These are phyloP conservation scores for Orchestes rusci DNA, from an alignment of 2,888 invertebrate species.

Conservation along the genomic window DNA sequence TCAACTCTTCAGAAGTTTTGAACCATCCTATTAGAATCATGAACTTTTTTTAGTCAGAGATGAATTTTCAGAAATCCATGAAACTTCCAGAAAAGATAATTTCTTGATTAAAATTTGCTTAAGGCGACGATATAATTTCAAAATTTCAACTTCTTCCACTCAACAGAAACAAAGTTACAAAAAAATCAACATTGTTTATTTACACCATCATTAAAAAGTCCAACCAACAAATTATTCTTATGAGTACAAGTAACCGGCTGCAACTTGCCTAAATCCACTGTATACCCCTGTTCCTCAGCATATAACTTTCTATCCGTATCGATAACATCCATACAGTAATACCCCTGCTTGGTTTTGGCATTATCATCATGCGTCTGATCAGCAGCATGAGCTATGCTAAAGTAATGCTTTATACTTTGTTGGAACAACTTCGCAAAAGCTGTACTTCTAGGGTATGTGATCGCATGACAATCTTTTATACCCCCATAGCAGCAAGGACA, in stretches of 20 bases:
- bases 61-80: too few relatives aligned
- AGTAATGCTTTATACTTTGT: conserved; percentile 45
- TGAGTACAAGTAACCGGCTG: conserved; percentile 80
- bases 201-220: conserved; percentile 38
- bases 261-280: conserved; percentile 67
- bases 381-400: conserved; percentile 80
- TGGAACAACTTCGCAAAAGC: conserved; percentile 43
- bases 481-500: conserved; percentile 95
- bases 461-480: conserved; percentile 70
- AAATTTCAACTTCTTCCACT: not conserved
- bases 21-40: too few relatives aligned
- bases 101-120: too few relatives aligned
- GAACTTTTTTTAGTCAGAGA: too few relatives aligned
- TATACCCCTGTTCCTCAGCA: conserved; percentile 70
- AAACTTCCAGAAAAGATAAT: too few relatives aligned
- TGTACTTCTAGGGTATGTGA: conserved; percentile 77
- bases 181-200: not conserved
- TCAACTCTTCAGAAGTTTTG: too few relatives aligned
- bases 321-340: conserved; percentile 79
- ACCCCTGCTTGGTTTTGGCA: conserved; percentile 66
- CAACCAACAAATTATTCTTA: conserved; percentile 83
- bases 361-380: conserved; percentile 84
- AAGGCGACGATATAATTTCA: too few relatives aligned
- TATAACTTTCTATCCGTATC: conserved; percentile 77
- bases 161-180: too few relatives aligned